Conservation (phyloP, 2,797 vertebrate genomes). For the Labeo calbasu region DNA sequence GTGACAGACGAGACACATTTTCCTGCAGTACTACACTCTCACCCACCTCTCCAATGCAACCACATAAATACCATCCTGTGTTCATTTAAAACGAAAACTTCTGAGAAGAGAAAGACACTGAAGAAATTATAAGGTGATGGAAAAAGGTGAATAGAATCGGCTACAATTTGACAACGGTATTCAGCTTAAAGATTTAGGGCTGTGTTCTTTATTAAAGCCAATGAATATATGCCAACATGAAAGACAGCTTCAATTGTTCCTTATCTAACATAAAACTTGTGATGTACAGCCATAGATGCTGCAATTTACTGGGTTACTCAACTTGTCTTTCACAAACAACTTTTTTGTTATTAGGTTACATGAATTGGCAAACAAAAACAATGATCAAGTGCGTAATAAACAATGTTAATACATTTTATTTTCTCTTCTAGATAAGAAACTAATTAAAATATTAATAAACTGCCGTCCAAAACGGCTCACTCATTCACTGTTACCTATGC, state of each 20-base stretch:
- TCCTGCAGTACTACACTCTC: conserved; percentile 23
- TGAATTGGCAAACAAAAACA: conserved; percentile 1
- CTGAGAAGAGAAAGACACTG: background rate
- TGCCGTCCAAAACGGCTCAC: background rate
- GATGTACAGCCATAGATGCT: background rate
- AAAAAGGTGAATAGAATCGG: background rate
- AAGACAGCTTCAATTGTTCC: conserved; percentile 19
- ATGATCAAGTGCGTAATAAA: background rate
- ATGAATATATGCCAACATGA: conserved; percentile 18
- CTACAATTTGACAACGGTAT: background rate
- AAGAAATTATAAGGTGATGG: conserved; percentile 12
- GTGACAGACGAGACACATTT: conserved; percentile 25
- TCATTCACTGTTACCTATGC: background rate
- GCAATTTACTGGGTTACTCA: background rate
- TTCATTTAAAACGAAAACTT: conserved; percentile 13
- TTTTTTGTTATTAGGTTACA: background rate
- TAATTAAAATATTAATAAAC: background rate
- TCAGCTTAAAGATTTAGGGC: conserved; percentile 8
- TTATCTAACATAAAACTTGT: conserved; percentile 5
- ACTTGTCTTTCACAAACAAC: background rate
- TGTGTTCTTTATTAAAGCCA: conserved; percentile 19
- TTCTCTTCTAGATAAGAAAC: background rate
- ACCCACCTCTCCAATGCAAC: conserved; percentile 14
- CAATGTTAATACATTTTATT: background rate
- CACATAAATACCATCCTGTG: conserved; percentile 20